Evolutionary conservation across 2,113 vertebrate genomes (phyloP), one percentile per base, ranked within the genome.

Genomic region (Misgurnus anguillicaudatus): DNA sequence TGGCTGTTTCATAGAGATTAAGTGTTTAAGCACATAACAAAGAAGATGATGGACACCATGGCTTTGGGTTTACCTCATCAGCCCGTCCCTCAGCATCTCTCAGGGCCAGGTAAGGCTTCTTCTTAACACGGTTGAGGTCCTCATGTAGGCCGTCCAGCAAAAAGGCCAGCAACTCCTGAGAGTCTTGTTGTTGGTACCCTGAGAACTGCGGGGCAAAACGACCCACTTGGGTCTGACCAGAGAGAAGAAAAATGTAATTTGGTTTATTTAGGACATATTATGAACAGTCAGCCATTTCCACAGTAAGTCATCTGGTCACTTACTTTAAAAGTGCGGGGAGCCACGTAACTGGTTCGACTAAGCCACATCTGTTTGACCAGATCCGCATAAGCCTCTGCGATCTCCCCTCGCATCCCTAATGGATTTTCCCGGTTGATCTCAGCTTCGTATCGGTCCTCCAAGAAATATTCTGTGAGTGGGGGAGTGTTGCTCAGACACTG

Each of bases 151-250:
- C 97, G 4, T 99, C 97, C 17, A 99, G 87, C 74, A 99, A 92
- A 85, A 99, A 99, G 83, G 97, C 96, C 91, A 99, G 86, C 58
- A 99, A 90, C 88, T 99, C 97, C 90, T 99, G 97, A 6, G 97
- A 99, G 91, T 99, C 97, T 87, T 99, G 97, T 84, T 99, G 97
- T 86, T 99, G 97, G 86, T 97, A 99, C 77, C 97, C 97, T 55
- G 97, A 98, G 90, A 99, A 99, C 88, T 99, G 97, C 72, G 97
- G 97, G n/a, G 97, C 97, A 87, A 99, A 99, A 51, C 96, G 94
- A 38, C 97, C 97, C 13, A 99, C 97, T 88, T 99, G 97, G 0
- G 95, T 98, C 97, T 99, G 89, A 86, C 83, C 21, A 79, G 5
- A 51, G 17, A 64, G 19, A 64, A n/a, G 2, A 42, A 11, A 42